These are phyloP conservation scores for Amphimallon solstitiale DNA, from an alignment of 2,888 invertebrate genomes.

Conservation along the genomic window DNA sequence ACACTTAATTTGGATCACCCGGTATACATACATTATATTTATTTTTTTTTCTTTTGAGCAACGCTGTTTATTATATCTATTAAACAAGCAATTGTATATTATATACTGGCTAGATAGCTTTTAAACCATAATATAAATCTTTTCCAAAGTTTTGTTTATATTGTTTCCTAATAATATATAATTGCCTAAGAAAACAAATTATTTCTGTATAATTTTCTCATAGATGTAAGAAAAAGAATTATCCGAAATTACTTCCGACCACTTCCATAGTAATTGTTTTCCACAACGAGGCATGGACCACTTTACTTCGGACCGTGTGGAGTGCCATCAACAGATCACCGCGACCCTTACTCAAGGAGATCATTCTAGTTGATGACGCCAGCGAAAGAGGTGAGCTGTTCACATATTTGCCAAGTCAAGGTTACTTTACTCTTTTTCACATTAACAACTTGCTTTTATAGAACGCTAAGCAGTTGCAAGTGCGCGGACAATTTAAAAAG, in stretches of 20 bases:
- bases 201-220: constrained; percentile 43
- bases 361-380: constrained; percentile 97
- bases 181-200: constrained; percentile 4
- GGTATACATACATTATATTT: too few species aligned
- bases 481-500: too few species aligned
- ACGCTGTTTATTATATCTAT: too few species aligned
- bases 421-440: not conserved
- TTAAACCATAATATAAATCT: too few species aligned
- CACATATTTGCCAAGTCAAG: constrained; percentile 8
- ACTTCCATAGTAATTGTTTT: constrained; percentile 99
- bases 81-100: too few species aligned
- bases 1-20: too few species aligned
- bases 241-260: constrained; percentile 83
- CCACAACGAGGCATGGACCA: constrained; percentile 99
- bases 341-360: constrained; percentile 85
- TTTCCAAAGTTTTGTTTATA: too few species aligned
- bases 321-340: constrained; percentile 97
- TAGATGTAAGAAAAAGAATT: constrained; percentile 83
- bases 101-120: too few species aligned
- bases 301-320: constrained; percentile 94
- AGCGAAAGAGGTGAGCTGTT: constrained; percentile 83
- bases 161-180: too few species aligned
- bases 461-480: not conserved
- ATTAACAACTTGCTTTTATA: not conserved
- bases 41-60: too few species aligned